Evolutionary conservation across 92 coral and sea anemone genomes (phyloP).

Genomic region (Actinostola sp.): DNA sequence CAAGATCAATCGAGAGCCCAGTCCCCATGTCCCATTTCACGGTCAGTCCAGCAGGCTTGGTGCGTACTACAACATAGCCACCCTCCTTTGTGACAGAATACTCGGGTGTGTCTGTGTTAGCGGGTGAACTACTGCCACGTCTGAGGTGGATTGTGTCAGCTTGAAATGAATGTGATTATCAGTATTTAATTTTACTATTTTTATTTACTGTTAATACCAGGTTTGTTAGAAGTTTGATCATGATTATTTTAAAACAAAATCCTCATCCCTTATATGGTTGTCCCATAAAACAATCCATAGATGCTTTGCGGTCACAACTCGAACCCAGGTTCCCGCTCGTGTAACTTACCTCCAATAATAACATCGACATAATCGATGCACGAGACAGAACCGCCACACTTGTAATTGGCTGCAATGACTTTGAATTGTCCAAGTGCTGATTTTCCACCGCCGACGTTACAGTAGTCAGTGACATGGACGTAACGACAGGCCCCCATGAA

Average conservation of each 20-base stretch:
- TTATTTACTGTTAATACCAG: not conserved
- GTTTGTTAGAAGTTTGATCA: not conserved
- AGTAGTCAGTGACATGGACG: slow-evolving; percentile 28
- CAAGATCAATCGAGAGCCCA: slow-evolving; percentile 4
- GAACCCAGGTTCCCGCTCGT: too few relatives aligned
- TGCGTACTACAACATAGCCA: slow-evolving; percentile 19
- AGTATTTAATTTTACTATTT: not conserved
- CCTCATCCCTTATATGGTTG: too few relatives aligned
- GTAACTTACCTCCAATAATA: slow-evolving; percentile 19
- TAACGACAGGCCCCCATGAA: slow-evolving; percentile 37
- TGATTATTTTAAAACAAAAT: too few relatives aligned
- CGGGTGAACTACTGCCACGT: slow-evolving; percentile 5
- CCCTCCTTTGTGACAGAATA: slow-evolving; percentile 18
- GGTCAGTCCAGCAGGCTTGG: slow-evolving; percentile 26
- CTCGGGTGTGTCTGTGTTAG: not conserved
- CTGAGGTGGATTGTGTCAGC: slow-evolving; percentile 17
- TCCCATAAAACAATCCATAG: too few relatives aligned
- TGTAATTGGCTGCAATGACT: slow-evolving; percentile 23
- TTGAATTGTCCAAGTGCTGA: not conserved
- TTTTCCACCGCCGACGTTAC: not conserved
- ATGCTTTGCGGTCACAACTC: too few relatives aligned
- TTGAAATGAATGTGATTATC: not conserved
- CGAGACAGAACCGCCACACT: not conserved
- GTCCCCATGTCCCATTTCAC: slow-evolving; percentile 23
- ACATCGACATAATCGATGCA: slow-evolving; percentile 9